Conservation (phyloP, 2,888 invertebrate species). For the Celastrina argiolus region DNA sequence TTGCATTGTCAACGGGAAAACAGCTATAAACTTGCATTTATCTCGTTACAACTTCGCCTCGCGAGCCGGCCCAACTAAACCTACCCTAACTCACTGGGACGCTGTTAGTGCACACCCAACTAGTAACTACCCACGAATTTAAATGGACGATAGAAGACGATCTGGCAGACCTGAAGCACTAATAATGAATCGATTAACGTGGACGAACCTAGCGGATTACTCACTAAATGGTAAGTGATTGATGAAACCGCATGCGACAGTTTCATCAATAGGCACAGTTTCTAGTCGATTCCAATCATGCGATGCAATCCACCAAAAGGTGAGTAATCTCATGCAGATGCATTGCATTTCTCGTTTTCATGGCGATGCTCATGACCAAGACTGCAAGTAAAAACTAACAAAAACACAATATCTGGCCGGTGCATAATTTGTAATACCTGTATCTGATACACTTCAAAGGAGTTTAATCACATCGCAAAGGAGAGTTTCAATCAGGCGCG, state of each 20-base stretch:
- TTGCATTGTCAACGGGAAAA: conserved; percentile 64
- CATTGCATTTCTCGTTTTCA: neutral
- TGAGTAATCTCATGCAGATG: too few relatives aligned
- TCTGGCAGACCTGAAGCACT: too few relatives aligned
- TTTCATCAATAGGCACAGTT: too few relatives aligned
- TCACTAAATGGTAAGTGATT: too few relatives aligned
- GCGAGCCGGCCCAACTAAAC: neutral
- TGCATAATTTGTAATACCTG: conserved; percentile 11
- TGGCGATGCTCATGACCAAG: neutral
- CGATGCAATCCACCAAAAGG: too few relatives aligned
- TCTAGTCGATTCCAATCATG: too few relatives aligned
- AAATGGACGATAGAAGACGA: neutral
- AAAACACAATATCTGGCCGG: conserved; percentile 13
- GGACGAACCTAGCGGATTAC: too few relatives aligned
- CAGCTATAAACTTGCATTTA: conserved; percentile 33
- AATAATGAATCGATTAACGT: too few relatives aligned
- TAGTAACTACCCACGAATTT: neutral
- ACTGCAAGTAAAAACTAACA: neutral
- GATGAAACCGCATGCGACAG: too few relatives aligned
- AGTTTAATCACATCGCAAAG: conserved; percentile 22
- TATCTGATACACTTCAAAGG: conserved; percentile 22
- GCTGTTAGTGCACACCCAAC: neutral
- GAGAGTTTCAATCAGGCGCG: conserved; percentile 34
- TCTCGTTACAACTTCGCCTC: conserved; percentile 11
- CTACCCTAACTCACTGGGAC: neutral